These are phyloP conservation scores for Nomada ferruginata DNA, from an alignment of 2,888 invertebrate species.

Conservation along the genomic window DNA sequence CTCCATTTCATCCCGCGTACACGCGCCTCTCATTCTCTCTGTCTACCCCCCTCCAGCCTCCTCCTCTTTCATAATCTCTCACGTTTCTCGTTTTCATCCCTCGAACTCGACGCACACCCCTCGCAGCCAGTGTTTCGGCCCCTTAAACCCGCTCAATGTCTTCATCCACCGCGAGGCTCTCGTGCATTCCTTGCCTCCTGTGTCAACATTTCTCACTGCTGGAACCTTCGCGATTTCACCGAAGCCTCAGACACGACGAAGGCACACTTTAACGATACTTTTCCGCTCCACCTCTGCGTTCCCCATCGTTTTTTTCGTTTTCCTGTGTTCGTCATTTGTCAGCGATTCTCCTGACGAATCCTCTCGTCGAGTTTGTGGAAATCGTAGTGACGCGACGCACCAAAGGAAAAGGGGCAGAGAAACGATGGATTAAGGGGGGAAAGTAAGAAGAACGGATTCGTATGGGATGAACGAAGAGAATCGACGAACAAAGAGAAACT, in stretches of 20 bases:
- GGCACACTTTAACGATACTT: conserved; percentile 8
- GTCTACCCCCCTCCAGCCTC: neutral
- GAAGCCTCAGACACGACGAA: neutral
- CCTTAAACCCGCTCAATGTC: conserved; percentile 34
- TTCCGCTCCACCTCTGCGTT: neutral
- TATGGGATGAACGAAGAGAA: conserved; percentile 16
- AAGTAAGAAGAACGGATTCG: conserved; percentile 32
- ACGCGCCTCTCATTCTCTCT: neutral
- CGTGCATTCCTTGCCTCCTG: conserved; percentile 21
- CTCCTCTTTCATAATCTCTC: conserved; percentile 41
- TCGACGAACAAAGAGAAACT: conserved; percentile 44
- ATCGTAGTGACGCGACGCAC: conserved; percentile 14
- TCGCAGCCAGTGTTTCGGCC: conserved; percentile 8
- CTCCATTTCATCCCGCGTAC: conserved; percentile 13
- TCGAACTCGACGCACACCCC: neutral
- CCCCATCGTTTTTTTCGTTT: neutral
- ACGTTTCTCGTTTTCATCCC: conserved; percentile 24
- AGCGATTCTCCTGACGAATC: conserved; percentile 30
- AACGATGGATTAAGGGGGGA: conserved; percentile 21
- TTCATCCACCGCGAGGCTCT: conserved; percentile 23
- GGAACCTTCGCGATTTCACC: conserved; percentile 40
- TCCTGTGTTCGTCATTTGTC: conserved; percentile 18
- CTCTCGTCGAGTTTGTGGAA: conserved; percentile 25
- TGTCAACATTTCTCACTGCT: conserved; percentile 45
- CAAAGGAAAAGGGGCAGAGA: conserved; percentile 29